Percentiles rank a stretch among this genome's conserved stretches.
phyloP scores from a whole-genome alignment of 1,140 invertebrate genomes.

The Doryteuthis pealeii region DNA sequence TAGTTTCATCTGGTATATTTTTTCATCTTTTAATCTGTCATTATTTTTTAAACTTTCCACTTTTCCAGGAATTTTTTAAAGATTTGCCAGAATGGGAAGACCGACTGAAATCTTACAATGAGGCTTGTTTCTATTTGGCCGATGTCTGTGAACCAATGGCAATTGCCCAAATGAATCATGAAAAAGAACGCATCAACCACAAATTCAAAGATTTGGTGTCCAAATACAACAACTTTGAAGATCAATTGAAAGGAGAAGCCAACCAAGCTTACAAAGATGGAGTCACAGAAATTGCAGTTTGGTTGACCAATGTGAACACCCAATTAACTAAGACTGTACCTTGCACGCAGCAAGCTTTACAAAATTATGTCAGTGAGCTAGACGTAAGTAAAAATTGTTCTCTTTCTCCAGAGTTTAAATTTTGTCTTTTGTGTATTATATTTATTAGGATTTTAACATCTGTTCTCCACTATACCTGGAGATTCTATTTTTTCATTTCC shows the following conservation, averaged over 20 bases:
- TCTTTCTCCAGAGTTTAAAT: too few species aligned
- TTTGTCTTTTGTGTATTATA: too few species aligned
- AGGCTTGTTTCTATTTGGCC: slow-evolving; percentile 84
- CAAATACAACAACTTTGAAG: slow-evolving; percentile 63
- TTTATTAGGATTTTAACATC: too few species aligned
- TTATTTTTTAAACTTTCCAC: too few species aligned
- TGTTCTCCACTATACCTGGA: too few species aligned
- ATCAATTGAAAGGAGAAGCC: slow-evolving; percentile 81
- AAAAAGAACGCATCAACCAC: slow-evolving; percentile 71
- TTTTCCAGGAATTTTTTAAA: slow-evolving; percentile 67
- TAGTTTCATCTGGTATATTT: too few species aligned
- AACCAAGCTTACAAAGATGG: slow-evolving; percentile 78
- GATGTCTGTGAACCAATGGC: slow-evolving; percentile 83
- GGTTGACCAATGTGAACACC: slow-evolving; percentile 77
- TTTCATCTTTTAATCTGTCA: too few species aligned
- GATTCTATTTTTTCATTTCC: too few species aligned
- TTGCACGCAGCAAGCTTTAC: slow-evolving; percentile 76
- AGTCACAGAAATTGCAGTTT: slow-evolving; percentile 74
- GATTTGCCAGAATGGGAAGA: slow-evolving; percentile 88
- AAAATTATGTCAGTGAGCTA: slow-evolving; percentile 77
- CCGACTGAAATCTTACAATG: slow-evolving; percentile 78
- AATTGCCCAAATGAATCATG: slow-evolving; percentile 74
- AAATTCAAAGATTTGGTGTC: slow-evolving; percentile 72
- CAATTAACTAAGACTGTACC: slow-evolving; percentile 52
- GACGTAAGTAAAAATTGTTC: slow-evolving; percentile 61